Conservation (phyloP, 1,140 invertebrate genomes). For the Drosophila burlai region DNA sequence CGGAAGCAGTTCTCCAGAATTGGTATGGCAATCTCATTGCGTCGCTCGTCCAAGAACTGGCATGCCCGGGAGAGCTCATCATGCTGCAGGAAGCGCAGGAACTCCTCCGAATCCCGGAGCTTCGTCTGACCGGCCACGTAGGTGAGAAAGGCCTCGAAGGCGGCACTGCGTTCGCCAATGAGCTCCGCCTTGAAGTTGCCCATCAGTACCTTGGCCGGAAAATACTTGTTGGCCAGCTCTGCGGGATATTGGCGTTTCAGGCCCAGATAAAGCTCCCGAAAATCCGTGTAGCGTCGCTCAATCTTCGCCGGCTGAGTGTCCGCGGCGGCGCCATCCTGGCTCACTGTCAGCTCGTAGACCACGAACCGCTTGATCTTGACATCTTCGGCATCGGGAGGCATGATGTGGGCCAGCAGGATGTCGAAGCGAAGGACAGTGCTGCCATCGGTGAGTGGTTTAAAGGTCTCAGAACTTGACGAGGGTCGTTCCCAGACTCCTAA, state of each 20-base stretch:
- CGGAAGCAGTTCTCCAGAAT: constrained; percentile 90
- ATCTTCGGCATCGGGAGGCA: constrained; percentile 82
- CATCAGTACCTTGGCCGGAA: constrained; percentile 91
- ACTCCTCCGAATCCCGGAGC: constrained; percentile 87
- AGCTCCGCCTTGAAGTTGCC: constrained; percentile 91
- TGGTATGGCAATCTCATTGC: constrained; percentile 88
- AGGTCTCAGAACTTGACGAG: constrained; percentile 5
- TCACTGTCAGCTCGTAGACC: constrained; percentile 88
- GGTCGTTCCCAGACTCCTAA: constrained; percentile 74
- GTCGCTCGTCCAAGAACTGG: constrained; percentile 87
- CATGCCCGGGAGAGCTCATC: constrained; percentile 88
- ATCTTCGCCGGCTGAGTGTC: constrained; percentile 88
- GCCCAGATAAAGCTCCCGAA: constrained; percentile 88
- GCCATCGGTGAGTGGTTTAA: constrained; percentile 60
- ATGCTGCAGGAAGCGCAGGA: constrained; percentile 90
- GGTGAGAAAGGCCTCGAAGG: constrained; percentile 90
- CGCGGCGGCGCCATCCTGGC: constrained; percentile 85
- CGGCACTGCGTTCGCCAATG: constrained; percentile 89
- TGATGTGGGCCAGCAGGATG: constrained; percentile 86
- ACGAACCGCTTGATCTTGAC: constrained; percentile 88
- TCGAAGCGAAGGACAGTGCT: constrained; percentile 84
- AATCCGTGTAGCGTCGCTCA: constrained; percentile 91
- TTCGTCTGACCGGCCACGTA: constrained; percentile 87
- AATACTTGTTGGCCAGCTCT: constrained; percentile 87
- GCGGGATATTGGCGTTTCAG: constrained; percentile 88